phyloP scores from a whole-genome alignment of 2,888 invertebrate species.

The Platycheirus albimanus region DNA sequence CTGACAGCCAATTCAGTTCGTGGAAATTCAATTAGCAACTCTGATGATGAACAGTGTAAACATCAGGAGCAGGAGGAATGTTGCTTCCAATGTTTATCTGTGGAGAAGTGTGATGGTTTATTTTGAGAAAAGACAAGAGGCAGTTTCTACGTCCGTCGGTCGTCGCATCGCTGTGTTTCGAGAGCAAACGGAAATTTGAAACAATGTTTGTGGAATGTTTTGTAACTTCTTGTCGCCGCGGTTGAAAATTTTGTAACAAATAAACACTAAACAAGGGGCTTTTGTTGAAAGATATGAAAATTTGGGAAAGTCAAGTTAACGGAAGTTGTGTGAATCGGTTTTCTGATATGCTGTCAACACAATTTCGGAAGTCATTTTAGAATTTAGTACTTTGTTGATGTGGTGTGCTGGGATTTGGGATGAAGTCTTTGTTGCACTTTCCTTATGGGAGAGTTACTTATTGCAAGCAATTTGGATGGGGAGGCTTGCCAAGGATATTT shows the following conservation, averaged over 20 bases:
- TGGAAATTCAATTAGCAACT: conserved; percentile 69
- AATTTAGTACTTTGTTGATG: too few relatives aligned
- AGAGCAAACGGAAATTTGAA: conserved; percentile 26
- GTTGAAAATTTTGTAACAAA: conserved; percentile 33
- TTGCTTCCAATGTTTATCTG: conserved; percentile 41
- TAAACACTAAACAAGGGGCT: too few relatives aligned
- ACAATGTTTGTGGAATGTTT: conserved; percentile 36
- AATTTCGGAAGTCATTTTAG: neutral
- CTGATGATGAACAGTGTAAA: conserved; percentile 55
- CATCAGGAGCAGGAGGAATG: conserved; percentile 48
- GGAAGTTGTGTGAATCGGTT: conserved; percentile 5
- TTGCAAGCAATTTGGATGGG: too few relatives aligned
- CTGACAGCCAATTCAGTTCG: conserved; percentile 39
- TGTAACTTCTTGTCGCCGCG: conserved; percentile 26
- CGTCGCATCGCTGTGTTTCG: neutral
- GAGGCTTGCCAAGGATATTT: too few relatives aligned
- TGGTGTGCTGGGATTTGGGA: neutral
- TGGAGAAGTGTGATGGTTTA: conserved; percentile 39
- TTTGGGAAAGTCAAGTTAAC: conserved; percentile 3
- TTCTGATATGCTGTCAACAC: neutral
- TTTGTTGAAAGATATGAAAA: conserved; percentile 18
- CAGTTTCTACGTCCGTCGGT: neutral
- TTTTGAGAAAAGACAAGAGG: conserved; percentile 25
- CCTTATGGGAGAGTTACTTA: too few relatives aligned
- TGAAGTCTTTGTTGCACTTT: neutral